Conservation (phyloP, 1,140 invertebrate genomes). For the Lordiphosa collinella region DNA sequence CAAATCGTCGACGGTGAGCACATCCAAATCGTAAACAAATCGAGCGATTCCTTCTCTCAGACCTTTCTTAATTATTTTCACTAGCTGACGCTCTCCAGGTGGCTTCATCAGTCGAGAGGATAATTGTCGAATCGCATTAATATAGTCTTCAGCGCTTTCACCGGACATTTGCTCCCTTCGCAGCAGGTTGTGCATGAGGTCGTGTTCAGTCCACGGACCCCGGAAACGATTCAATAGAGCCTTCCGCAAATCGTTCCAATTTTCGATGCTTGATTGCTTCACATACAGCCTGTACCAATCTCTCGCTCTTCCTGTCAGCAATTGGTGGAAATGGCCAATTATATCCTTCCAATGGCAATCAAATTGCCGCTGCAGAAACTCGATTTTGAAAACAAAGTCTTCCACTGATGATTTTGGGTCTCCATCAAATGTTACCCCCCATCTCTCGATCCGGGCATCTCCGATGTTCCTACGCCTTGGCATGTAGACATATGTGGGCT, state of each 20-base stretch:
- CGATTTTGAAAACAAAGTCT: not conserved
- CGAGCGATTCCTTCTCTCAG: not conserved
- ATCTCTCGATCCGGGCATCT: not conserved
- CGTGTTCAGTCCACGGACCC: not conserved
- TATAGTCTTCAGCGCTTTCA: not conserved
- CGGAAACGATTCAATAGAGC: not conserved
- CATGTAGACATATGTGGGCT: too few species aligned
- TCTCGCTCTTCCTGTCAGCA: not conserved
- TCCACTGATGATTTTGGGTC: not conserved
- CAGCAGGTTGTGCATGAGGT: not conserved
- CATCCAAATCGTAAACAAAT: not conserved
- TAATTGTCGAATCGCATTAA: not conserved
- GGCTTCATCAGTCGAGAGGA: not conserved
- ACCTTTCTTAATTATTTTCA: conserved; percentile 1
- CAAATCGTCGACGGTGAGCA: not conserved
- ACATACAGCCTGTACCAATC: not conserved
- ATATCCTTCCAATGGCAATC: not conserved
- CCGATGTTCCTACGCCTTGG: too few species aligned
- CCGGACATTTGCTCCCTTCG: not conserved
- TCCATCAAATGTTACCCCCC: not conserved
- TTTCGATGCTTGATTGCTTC: not conserved
- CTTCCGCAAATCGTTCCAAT: not conserved
- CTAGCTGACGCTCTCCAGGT: not conserved
- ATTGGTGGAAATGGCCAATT: not conserved
- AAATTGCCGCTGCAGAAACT: not conserved